A percentile compares a stretch with the other conserved stretches of the same genome.
These are phyloP conservation scores for Chiroxiphia lanceolata DNA, from an alignment of 2,797 vertebrate species.

Conservation along the genomic window DNA sequence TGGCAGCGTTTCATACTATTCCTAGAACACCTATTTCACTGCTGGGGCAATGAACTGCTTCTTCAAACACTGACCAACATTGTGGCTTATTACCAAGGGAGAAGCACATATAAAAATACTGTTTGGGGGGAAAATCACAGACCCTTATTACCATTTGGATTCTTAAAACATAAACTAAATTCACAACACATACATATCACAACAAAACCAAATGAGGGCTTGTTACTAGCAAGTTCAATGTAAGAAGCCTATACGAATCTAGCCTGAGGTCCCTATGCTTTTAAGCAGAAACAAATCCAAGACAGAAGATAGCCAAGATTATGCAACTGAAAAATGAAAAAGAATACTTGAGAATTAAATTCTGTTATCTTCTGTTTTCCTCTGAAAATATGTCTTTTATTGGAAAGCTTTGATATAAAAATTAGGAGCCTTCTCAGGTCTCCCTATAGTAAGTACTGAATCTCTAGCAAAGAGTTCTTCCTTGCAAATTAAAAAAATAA, in stretches of 20 bases:
- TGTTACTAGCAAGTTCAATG: neutral
- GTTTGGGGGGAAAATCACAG: neutral
- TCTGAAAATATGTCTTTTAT: neutral
- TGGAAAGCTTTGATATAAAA: neutral
- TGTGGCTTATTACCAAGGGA: neutral
- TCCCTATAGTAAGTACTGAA: neutral
- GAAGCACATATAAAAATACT: neutral
- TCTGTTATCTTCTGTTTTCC: neutral
- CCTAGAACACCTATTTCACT: neutral
- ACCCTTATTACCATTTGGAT: neutral
- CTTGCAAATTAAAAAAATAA: neutral
- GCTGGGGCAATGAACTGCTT: neutral
- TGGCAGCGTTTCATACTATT: neutral
- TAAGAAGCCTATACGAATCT: neutral
- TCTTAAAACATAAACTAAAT: neutral
- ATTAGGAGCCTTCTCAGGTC: neutral
- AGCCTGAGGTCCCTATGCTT: neutral
- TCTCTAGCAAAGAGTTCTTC: neutral
- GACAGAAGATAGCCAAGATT: neutral
- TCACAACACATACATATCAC: neutral
- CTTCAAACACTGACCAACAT: neutral
- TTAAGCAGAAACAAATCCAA: neutral
- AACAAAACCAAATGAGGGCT: neutral
- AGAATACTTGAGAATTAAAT: neutral
- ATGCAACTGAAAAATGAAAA: neutral